A percentile compares a stretch with the other conserved stretches of the same genome.
Conservation (phyloP, 2,797 vertebrate species). For the Knipowitschia caucasica region DNA sequence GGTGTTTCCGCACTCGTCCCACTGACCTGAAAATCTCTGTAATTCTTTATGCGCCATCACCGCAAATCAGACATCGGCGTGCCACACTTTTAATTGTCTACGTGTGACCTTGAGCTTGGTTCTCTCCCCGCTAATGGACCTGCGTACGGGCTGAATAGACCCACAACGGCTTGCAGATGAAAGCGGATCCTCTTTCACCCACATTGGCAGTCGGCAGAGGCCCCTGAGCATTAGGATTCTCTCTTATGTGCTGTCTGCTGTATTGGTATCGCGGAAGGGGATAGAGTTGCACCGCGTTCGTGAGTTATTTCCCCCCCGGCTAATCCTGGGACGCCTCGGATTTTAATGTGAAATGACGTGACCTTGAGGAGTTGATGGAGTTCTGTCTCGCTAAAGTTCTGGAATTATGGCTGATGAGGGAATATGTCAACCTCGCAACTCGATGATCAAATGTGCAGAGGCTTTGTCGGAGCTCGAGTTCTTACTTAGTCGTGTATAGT, state of each 20-base stretch:
- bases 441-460: too few species aligned
- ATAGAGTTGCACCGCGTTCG: slow-evolving; percentile 29
- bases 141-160: slow-evolving; percentile 31
- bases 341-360: slow-evolving; percentile 34
- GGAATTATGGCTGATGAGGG: background rate
- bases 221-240: slow-evolving; percentile 49
- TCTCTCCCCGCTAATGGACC: slow-evolving; percentile 34
- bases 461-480: too few species aligned
- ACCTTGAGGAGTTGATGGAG: slow-evolving; percentile 30
- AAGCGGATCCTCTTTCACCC: slow-evolving; percentile 54
- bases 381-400: background rate
- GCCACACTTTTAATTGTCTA: slow-evolving; percentile 30
- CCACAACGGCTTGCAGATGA: slow-evolving; percentile 51
- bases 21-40: slow-evolving; percentile 50
- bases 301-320: slow-evolving; percentile 34
- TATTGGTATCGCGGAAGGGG: slow-evolving; percentile 6
- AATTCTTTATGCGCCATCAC: slow-evolving; percentile 28
- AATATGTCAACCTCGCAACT: background rate
- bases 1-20: slow-evolving; percentile 20
- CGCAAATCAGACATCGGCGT: background rate
- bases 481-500: too few species aligned
- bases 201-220: slow-evolving; percentile 34
- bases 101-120: slow-evolving; percentile 43
- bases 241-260: slow-evolving; percentile 32
- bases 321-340: slow-evolving; percentile 30